Conservation (phyloP, 2,797 vertebrate genomes). For the Pampus argenteus region DNA sequence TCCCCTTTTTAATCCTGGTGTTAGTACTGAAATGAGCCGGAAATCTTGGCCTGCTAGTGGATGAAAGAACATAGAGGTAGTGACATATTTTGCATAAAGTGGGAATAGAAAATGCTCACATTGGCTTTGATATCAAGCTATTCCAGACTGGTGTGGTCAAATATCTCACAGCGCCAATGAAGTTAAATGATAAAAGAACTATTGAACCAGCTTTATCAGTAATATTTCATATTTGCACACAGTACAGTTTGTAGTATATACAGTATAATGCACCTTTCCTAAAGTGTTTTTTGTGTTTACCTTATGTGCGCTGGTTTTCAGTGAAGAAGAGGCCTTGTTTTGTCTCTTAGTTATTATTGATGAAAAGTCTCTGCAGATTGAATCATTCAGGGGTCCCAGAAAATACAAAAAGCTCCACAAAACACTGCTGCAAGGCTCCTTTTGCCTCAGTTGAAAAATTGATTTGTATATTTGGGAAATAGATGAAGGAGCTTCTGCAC, state of each 20-base stretch:
- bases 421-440: neutral
- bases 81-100: conserved; percentile 10
- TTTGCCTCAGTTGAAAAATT: neutral
- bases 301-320: neutral
- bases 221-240: neutral
- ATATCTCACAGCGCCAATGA: neutral
- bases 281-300: neutral
- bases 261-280: neutral
- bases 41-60: conserved; percentile 15
- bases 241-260: no score
- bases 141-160: neutral
- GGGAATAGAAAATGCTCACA: conserved; percentile 3
- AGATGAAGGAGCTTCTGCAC: neutral
- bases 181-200: neutral
- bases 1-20: conserved; percentile 20
- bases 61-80: conserved; percentile 23
- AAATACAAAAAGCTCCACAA: neutral
- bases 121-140: conserved; percentile 5
- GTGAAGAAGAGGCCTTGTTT: neutral
- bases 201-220: neutral
- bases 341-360: conserved; percentile 14
- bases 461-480: neutral
- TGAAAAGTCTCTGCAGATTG: neutral
- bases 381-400: neutral
- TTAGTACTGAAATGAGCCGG: conserved; percentile 2